Conservation (phyloP, 2,113 vertebrate genomes). For the Thunnus maccoyii region DNA sequence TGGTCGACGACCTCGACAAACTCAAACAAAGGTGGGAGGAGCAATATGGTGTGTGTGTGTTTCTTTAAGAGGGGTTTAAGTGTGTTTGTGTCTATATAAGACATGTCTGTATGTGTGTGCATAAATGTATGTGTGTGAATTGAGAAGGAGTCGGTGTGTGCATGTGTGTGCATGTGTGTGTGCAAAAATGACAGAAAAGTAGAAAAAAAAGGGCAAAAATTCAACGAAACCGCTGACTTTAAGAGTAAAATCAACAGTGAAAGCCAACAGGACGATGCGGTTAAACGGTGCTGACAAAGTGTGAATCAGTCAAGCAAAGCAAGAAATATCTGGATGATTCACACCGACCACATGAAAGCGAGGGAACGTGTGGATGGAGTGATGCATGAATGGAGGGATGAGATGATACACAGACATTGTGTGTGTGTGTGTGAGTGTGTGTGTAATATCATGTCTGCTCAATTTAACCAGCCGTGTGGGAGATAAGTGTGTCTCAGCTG, state of each 20-base stretch:
- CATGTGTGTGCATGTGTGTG: slow-evolving; percentile 1
- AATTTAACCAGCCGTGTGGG: slow-evolving; percentile 15
- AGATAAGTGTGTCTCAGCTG: not conserved
- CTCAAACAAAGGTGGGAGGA: slow-evolving; percentile 92
- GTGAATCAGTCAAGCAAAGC: too few relatives aligned
- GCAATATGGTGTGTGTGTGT: not conserved
- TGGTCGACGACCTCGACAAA: slow-evolving; percentile 92
- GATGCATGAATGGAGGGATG: slow-evolving; percentile 10
- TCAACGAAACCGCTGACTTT: slow-evolving; percentile 2
- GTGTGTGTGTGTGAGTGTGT: not conserved
- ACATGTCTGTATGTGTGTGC: not conserved
- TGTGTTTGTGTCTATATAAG: too few relatives aligned
- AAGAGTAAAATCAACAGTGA: not conserved
- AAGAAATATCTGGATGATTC: too few relatives aligned
- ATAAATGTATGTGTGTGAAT: not conserved
- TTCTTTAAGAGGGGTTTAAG: slow-evolving; percentile 17
- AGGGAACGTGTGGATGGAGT: not conserved
- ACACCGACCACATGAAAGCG: not conserved
- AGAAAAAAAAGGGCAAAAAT: not conserved
- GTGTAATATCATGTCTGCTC: not conserved
- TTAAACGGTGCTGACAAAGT: too few relatives aligned
- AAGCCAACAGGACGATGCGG: too few relatives aligned
- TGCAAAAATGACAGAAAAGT: too few relatives aligned
- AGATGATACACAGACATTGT: not conserved
- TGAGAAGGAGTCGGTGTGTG: not conserved